phyloP scores from a whole-genome alignment of 2,888 invertebrate genomes.

The Nematopogon swammerdamellus region DNA sequence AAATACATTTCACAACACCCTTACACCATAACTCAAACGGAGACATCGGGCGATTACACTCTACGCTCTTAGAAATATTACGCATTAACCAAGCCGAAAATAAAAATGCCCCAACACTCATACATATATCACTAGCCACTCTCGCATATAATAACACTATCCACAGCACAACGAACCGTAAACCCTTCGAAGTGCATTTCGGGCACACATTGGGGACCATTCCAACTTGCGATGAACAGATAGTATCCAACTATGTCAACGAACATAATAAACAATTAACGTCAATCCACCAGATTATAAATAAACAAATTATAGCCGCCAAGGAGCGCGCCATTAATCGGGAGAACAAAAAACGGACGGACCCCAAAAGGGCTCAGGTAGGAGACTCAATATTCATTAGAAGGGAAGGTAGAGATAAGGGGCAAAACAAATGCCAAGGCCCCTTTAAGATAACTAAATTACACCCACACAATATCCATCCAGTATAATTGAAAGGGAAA shows the following conservation, averaged over 20 bases:
- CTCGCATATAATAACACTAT: not conserved
- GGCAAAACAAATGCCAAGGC: not conserved
- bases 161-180: not conserved
- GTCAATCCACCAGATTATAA: too few species aligned
- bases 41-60: not conserved
- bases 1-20: not conserved
- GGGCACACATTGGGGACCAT: not conserved
- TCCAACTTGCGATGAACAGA: not conserved
- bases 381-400: not conserved
- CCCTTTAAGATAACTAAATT: not conserved
- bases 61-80: not conserved
- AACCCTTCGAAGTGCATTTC: constrained; percentile 1
- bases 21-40: not conserved
- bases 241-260: not conserved
- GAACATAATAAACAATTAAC: too few species aligned
- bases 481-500: not conserved
- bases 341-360: too few species aligned
- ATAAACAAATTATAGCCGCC: too few species aligned
- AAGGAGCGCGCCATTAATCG: too few species aligned
- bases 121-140: not conserved
- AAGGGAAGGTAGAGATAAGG: not conserved
- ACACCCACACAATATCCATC: not conserved
- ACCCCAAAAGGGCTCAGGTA: not conserved
- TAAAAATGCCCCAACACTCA: not conserved
- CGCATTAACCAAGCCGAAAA: too few species aligned